Evolutionary conservation across 2,113 vertebrate genomes (phyloP), one percentile per base, ranked within the genome.

Genomic region (Saguinus midas): DNA sequence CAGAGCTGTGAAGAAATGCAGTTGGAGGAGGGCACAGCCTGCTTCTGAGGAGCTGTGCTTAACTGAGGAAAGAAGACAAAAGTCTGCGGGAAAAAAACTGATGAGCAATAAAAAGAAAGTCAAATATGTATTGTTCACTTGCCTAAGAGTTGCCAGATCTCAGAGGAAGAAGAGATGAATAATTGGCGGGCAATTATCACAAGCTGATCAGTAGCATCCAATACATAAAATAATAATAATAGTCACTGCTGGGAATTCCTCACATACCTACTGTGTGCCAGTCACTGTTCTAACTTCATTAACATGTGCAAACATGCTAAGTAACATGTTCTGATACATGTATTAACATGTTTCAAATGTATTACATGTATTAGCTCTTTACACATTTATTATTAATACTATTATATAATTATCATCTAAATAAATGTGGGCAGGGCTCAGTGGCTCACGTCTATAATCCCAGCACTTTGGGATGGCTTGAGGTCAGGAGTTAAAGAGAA

Each of bases 11-110:
- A 6, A 8, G 11, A 43, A 32, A 35, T 12, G 29, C 61, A 23
- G 4, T 35, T 57, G 0, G 20, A 2, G 2, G 61, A n/a, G 18
- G 35, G 45, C 23, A 5, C 0, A 8, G 85, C 35, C 70, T 8
- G 17, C 58, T 37, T 72, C 29, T 6, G 8, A 72, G 48, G 64
- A 66, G 35, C 52, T 45, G 27, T n/a, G 16, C 21, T 6, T 35
- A 10, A 21, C 11, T 76, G 32, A 52, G 35, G 40, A 58, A 57
- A 80, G 8, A 83, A 43, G 23, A 84, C 20, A 48, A 32, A 75
- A 0, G 80, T 32, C 6, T n/a, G 23, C 2, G 1, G 16, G 61
- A 0, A 52, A 6, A 79, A 25, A 29, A 32, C 0, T 16, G 48
- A 20, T 37, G 0, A 20, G 5, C n/a, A 50, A 55, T 37, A 9